These are phyloP conservation scores for Aelia acuminata DNA, from an alignment of 2,888 invertebrate genomes.

Conservation along the genomic window DNA sequence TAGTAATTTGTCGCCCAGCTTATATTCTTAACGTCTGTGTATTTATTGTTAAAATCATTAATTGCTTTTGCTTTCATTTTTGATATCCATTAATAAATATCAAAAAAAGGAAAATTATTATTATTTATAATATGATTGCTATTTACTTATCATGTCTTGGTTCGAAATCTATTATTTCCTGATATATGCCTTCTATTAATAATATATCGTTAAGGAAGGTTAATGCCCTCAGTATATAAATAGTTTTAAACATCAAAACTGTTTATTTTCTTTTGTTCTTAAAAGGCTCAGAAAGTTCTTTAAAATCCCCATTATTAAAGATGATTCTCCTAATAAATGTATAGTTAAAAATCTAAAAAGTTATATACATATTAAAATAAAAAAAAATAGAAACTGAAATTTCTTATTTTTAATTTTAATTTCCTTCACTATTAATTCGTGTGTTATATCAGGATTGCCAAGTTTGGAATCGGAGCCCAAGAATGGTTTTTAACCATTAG, in stretches of 20 bases:
- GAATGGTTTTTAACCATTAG: conserved; percentile 48
- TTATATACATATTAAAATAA: background rate
- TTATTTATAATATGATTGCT: background rate
- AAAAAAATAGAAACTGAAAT: background rate
- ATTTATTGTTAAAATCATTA: background rate
- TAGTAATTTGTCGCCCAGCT: too few species aligned
- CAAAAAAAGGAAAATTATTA: background rate
- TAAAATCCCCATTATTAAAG: too few species aligned
- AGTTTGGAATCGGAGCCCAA: conserved; percentile 51
- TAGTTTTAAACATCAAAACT: conserved; percentile 23
- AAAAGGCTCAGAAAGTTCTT: background rate
- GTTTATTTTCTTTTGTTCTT: background rate
- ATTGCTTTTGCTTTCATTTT: background rate
- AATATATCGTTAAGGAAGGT: conserved; percentile 44
- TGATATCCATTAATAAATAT: background rate
- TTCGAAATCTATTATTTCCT: background rate
- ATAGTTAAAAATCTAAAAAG: background rate
- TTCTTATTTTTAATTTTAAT: conserved; percentile 43
- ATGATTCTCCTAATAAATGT: background rate
- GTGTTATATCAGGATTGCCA: conserved; percentile 56
- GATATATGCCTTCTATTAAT: conserved; percentile 30
- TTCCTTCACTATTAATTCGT: conserved; percentile 44
- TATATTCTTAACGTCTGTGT: too few species aligned
- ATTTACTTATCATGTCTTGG: background rate
- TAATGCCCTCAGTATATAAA: conserved; percentile 31